These are phyloP conservation scores for Peromyscus leucopus DNA, from an alignment of 2,113 vertebrate genomes.

Conservation along the genomic window DNA sequence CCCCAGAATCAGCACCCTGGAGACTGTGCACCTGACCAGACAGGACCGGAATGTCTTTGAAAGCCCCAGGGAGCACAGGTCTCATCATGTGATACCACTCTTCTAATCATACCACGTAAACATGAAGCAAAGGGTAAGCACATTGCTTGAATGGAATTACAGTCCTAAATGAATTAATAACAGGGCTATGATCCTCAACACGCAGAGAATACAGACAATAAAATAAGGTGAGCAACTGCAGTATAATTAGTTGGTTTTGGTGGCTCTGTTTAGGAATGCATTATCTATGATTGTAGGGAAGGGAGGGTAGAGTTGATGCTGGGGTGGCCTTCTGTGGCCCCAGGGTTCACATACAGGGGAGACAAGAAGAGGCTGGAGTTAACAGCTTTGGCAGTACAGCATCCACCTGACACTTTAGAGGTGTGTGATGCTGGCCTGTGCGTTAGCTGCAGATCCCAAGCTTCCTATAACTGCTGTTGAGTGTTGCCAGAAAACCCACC, in stretches of 20 bases:
- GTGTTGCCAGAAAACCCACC: not conserved
- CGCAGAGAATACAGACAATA: slow-evolving; percentile 43
- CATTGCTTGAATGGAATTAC: slow-evolving; percentile 16
- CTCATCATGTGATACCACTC: not conserved
- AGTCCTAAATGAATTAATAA: slow-evolving; percentile 78
- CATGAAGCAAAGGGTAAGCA: slow-evolving; percentile 42
- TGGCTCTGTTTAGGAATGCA: not conserved
- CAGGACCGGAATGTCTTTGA: not conserved
- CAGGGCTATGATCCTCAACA: slow-evolving; percentile 40
- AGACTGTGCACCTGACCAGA: not conserved
- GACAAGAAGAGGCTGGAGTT: not conserved
- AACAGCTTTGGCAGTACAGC: not conserved
- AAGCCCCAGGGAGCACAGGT: accelerated
- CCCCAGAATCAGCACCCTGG: not conserved
- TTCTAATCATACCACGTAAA: not conserved
- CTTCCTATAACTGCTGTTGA: not conserved
- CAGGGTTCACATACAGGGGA: not conserved
- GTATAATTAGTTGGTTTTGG: slow-evolving; percentile 60
- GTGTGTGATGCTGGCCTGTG: not conserved
- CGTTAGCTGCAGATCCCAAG: too few species aligned
- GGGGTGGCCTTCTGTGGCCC: not conserved
- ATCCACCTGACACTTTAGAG: not conserved
- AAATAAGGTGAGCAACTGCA: slow-evolving; percentile 1
- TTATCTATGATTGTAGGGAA: not conserved
- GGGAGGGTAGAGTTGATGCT: too few species aligned